These are phyloP conservation scores for Heteromyza rotundicornis DNA, from an alignment of 2,888 invertebrate species.

Conservation along the genomic window DNA sequence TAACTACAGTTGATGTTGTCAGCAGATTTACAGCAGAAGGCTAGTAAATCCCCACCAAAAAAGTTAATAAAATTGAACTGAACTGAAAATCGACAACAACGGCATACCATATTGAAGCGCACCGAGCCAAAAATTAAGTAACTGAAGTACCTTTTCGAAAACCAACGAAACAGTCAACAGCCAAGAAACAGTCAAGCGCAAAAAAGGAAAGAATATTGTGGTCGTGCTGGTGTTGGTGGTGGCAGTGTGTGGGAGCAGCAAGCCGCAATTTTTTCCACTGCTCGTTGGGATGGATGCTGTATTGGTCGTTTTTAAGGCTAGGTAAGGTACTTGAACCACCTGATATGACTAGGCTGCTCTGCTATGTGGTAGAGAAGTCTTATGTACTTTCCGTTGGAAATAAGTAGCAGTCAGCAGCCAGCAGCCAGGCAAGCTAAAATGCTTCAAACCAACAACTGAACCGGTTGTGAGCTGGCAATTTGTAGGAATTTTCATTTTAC, in stretches of 20 bases:
- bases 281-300: neutral
- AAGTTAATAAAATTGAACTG: neutral
- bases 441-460: neutral
- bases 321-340: neutral
- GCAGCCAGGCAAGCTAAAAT: too few species aligned
- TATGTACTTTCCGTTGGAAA: neutral
- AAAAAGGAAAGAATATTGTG: neutral
- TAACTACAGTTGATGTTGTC: neutral
- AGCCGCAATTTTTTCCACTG: neutral
- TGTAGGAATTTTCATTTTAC: too few species aligned
- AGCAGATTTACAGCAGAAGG: neutral
- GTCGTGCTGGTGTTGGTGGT: neutral
- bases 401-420: neutral
- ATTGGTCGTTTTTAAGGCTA: neutral
- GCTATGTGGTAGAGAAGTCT: neutral
- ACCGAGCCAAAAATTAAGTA: too few species aligned
- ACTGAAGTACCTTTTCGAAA: neutral
- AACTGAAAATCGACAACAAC: neutral
- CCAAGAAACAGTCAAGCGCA: too few species aligned
- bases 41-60: too few species aligned
- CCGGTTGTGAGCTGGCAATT: neutral
- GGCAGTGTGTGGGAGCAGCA: conserved; percentile 1
- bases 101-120: neutral
- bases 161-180: neutral
- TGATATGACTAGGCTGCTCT: neutral